A percentile compares a stretch with the other conserved stretches of the same genome.
Conservation (phyloP, 2,888 invertebrate genomes). For the Anodontia alba region DNA sequence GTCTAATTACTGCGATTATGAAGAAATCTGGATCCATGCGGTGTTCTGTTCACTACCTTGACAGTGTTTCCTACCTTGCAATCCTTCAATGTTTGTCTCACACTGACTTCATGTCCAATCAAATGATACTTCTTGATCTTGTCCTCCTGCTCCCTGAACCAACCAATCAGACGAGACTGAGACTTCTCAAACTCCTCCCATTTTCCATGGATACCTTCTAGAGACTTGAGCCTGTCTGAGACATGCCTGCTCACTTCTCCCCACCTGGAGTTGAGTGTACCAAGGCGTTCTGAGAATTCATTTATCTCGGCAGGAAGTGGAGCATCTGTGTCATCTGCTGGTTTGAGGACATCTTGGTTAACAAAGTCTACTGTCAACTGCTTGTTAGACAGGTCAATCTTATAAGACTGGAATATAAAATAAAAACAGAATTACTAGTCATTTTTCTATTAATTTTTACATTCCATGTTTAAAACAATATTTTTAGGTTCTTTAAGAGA, state of each 20-base stretch:
- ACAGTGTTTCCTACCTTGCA: conserved; percentile 80
- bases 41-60: too few relatives aligned
- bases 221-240: conserved; percentile 70
- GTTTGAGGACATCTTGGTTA: conserved; percentile 78
- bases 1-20: too few relatives aligned
- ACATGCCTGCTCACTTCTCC: conserved; percentile 72
- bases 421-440: too few relatives aligned
- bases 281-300: conserved; percentile 81
- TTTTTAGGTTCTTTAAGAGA: not conserved
- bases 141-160: conserved; percentile 81
- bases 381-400: conserved; percentile 81
- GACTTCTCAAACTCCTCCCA: conserved; percentile 81
- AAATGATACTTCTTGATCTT: conserved; percentile 75
- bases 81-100: conserved; percentile 80
- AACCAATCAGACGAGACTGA: conserved; percentile 70
- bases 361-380: conserved; percentile 83
- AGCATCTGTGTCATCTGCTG: conserved; percentile 60
- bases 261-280: conserved; percentile 79
- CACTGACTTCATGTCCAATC: conserved; percentile 80
- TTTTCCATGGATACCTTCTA: conserved; percentile 70
- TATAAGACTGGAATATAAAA: conserved; percentile 75
- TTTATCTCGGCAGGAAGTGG: conserved; percentile 72
- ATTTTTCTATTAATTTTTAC: too few relatives aligned
- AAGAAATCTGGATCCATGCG: too few relatives aligned
- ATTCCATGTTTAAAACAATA: not conserved